Evolutionary conservation across 2,888 invertebrate genomes (phyloP).

Genomic region (Tenodera sinensis): DNA sequence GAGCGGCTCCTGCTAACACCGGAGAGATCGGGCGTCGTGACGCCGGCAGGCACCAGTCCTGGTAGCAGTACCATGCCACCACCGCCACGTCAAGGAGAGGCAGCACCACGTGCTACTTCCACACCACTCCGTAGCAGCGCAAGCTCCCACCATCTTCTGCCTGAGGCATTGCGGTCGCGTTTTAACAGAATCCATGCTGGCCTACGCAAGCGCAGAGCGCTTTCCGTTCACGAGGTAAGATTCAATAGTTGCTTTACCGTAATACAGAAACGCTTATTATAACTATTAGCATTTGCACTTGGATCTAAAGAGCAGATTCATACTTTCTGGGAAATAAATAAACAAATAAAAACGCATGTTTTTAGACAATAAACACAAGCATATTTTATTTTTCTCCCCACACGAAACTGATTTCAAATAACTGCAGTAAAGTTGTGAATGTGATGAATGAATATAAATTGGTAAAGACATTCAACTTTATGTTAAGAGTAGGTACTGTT

Average conservation of each 20-base stretch:
- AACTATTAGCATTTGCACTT: too few relatives aligned
- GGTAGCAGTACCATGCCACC: constrained; percentile 18
- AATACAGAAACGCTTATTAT: too few relatives aligned
- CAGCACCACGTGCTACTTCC: neutral
- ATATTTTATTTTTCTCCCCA: too few relatives aligned
- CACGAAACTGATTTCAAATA: too few relatives aligned
- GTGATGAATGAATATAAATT: too few relatives aligned
- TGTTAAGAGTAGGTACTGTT: too few relatives aligned
- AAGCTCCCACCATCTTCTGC: constrained; percentile 41
- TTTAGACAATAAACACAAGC: too few relatives aligned
- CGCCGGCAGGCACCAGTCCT: neutral
- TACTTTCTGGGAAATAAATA: too few relatives aligned
- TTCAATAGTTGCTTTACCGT: neutral
- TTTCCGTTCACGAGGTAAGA: constrained; percentile 64
- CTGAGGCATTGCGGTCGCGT: constrained; percentile 42
- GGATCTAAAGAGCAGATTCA: too few relatives aligned
- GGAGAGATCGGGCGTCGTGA: neutral
- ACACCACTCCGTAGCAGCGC: constrained; percentile 36
- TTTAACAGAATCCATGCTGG: constrained; percentile 69
- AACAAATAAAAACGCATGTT: too few relatives aligned
- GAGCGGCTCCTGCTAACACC: neutral
- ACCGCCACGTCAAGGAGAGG: neutral
- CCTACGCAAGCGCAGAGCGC: constrained; percentile 59
- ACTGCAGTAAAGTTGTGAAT: too few relatives aligned
- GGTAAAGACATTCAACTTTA: too few relatives aligned